These are phyloP conservation scores for Junonia oenone DNA, from an alignment of 2,888 invertebrate species.

Conservation along the genomic window DNA sequence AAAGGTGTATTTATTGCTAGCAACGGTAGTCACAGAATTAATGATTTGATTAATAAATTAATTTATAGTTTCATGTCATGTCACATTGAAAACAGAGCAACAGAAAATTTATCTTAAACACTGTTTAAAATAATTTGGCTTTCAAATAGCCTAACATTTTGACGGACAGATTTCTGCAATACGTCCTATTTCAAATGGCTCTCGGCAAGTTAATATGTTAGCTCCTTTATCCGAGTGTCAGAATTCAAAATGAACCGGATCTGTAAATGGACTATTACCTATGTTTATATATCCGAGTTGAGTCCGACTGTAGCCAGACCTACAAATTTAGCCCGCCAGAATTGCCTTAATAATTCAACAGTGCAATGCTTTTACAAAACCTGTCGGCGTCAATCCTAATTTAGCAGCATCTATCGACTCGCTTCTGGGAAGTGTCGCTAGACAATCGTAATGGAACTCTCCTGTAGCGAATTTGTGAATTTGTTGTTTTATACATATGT, in stretches of 20 bases:
- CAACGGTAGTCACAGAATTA: too few species aligned
- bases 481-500: slow-evolving; percentile 7
- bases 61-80: too few species aligned
- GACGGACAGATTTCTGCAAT: not conserved
- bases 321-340: slow-evolving; percentile 70
- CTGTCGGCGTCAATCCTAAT: slow-evolving; percentile 78
- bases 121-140: not conserved
- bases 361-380: slow-evolving; percentile 80
- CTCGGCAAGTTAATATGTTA: slow-evolving; percentile 40
- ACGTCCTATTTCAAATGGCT: slow-evolving; percentile 17
- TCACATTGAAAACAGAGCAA: too few species aligned
- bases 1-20: too few species aligned
- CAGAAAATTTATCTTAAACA: not conserved
- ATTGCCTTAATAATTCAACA: slow-evolving; percentile 78
- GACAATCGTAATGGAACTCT: slow-evolving; percentile 73
- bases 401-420: slow-evolving; percentile 69
- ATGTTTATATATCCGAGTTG: slow-evolving; percentile 37
- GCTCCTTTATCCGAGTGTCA: slow-evolving; percentile 70
- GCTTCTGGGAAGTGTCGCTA: slow-evolving; percentile 73
- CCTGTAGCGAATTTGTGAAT: slow-evolving; percentile 43
- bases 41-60: too few species aligned
- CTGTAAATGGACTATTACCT: slow-evolving; percentile 60
- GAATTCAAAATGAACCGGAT: slow-evolving; percentile 70
- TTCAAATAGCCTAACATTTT: not conserved
- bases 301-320: slow-evolving; percentile 50